Percentiles rank a stretch among this genome's conserved stretches.
Evolutionary conservation across 2,797 vertebrate species (phyloP).

Genomic region (Pangasius djambal): DNA sequence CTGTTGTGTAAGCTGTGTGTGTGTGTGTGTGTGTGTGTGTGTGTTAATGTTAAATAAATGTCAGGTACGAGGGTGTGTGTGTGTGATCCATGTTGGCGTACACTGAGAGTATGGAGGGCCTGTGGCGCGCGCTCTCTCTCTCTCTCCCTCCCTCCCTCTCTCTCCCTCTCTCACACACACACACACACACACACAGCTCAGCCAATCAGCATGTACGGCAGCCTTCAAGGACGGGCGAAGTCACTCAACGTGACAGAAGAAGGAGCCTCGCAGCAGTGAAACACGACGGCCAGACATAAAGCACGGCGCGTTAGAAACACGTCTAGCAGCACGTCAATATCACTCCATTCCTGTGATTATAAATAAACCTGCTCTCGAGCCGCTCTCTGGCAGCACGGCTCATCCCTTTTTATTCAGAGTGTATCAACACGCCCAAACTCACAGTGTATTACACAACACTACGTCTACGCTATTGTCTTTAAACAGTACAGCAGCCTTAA

Average conservation of each 20-base stretch:
- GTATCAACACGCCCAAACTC: neutral
- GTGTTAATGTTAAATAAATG: constrained; percentile 17
- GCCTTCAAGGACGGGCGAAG: constrained; percentile 73
- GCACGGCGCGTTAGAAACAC: constrained; percentile 61
- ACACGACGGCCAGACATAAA: constrained; percentile 58
- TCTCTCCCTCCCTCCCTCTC: too few species aligned
- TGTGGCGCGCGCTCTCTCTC: constrained; percentile 9
- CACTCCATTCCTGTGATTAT: constrained; percentile 43
- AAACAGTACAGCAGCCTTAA: constrained; percentile 19
- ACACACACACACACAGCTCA: constrained; percentile 50
- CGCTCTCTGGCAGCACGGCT: neutral
- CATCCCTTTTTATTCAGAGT: constrained; percentile 7
- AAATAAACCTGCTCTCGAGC: constrained; percentile 38
- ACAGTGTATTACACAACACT: neutral
- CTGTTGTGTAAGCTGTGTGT: neutral
- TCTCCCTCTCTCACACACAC: neutral
- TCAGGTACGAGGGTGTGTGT: neutral
- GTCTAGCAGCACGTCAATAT: constrained; percentile 49
- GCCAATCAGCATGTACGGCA: constrained; percentile 65
- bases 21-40: neutral
- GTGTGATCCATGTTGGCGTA: constrained; percentile 57
- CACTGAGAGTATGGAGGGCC: constrained; percentile 58
- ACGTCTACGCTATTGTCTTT: neutral
- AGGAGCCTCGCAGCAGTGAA: constrained; percentile 57
- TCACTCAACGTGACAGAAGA: constrained; percentile 71